Evolutionary conservation across 2,888 invertebrate species (phyloP).

Genomic region (Drosophila affinis): DNA sequence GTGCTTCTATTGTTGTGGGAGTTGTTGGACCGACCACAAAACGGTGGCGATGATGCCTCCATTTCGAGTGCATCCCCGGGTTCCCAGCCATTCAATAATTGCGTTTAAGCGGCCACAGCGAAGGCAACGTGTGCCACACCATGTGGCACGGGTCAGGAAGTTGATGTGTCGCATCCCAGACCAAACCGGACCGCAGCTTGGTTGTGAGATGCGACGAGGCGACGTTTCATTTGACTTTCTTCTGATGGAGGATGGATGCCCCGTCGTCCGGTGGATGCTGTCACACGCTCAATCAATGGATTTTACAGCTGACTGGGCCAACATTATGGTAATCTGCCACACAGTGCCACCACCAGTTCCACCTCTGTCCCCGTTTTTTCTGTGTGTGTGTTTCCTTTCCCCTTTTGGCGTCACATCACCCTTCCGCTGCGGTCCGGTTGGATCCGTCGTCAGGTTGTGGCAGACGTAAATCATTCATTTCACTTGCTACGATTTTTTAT

Average conservation of each 20-base stretch:
- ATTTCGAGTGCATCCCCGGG: conserved; percentile 6
- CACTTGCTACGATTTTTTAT: conserved; percentile 56
- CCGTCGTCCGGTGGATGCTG: conserved; percentile 22
- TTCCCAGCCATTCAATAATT: conserved; percentile 48
- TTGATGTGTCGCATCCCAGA: conserved; percentile 31
- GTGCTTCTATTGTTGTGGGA: conserved; percentile 34
- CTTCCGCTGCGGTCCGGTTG: background rate
- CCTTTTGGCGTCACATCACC: conserved; percentile 7
- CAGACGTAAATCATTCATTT: conserved; percentile 49
- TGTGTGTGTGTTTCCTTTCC: conserved; percentile 22
- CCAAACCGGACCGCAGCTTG: background rate
- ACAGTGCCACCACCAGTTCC: conserved; percentile 19
- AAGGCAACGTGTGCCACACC: conserved; percentile 13
- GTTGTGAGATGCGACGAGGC: background rate
- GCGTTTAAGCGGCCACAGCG: conserved; percentile 45
- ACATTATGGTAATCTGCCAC: conserved; percentile 79
- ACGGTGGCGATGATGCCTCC: conserved; percentile 2
- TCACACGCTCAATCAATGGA: conserved; percentile 71
- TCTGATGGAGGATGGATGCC: conserved; percentile 44
- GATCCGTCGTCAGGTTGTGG: conserved; percentile 29
- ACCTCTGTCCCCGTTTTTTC: background rate
- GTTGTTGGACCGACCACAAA: conserved; percentile 3
- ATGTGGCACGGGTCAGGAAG: conserved; percentile 33
- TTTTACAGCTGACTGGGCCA: conserved; percentile 75
- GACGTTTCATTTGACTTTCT: conserved; percentile 47